A percentile compares a stretch with the other conserved stretches of the same genome.
Evolutionary conservation across 2,888 invertebrate genomes (phyloP).

Genomic region (Amphipyra berbera): DNA sequence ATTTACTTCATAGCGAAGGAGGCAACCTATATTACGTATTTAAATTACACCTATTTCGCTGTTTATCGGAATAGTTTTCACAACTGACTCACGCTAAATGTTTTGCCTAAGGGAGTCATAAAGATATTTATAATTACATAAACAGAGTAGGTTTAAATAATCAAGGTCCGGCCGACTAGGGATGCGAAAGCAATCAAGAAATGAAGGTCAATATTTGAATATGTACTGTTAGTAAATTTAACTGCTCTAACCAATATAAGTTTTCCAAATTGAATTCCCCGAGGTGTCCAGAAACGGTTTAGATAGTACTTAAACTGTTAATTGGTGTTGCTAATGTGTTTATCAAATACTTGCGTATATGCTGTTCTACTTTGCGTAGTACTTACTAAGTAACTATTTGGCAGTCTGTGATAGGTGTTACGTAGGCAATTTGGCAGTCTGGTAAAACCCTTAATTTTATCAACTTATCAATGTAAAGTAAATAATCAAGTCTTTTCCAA

Average conservation of each 20-base stretch:
- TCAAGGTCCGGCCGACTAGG: constrained; percentile 55
- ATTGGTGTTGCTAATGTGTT: constrained; percentile 30
- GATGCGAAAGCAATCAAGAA: constrained; percentile 71
- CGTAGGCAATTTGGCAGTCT: too few relatives aligned
- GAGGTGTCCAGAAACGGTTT: constrained; percentile 56
- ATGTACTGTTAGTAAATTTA: constrained; percentile 64
- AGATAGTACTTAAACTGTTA: constrained; percentile 37
- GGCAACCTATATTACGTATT: too few relatives aligned
- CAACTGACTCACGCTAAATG: constrained; percentile 6
- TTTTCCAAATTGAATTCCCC: constrained; percentile 69
- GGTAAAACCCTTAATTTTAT: too few relatives aligned
- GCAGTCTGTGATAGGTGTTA: too few relatives aligned
- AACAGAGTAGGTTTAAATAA: constrained; percentile 36
- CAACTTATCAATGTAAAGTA: too few relatives aligned
- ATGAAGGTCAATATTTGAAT: constrained; percentile 69
- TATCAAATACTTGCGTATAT: constrained; percentile 6
- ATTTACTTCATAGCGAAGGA: too few relatives aligned
- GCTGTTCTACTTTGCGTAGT: background rate
- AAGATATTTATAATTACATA: constrained; percentile 45
- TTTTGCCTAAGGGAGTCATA: constrained; percentile 5
- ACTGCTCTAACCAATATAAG: constrained; percentile 76
- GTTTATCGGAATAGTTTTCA: background rate
- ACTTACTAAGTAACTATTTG: constrained; percentile 2
- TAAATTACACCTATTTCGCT: background rate
- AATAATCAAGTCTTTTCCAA: too few relatives aligned